Conservation (phyloP, 2,797 vertebrate species). For the Paramormyrops hopkinsi region DNA sequence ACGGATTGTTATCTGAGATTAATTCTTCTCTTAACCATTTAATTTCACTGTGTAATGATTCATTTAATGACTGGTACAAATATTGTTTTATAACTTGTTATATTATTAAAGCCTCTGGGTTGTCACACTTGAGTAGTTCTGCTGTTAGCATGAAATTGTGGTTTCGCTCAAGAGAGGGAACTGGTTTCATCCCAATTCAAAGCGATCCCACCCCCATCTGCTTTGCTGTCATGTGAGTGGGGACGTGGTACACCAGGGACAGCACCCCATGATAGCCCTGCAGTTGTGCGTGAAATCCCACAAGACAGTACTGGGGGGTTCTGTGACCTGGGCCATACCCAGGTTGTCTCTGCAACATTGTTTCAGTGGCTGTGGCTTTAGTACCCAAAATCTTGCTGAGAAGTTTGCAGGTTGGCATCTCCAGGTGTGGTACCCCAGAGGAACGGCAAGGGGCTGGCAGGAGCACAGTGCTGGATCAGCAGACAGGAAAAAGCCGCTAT, state of each 20-base stretch:
- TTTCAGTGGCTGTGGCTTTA: background rate
- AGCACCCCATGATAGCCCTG: background rate
- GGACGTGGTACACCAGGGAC: background rate
- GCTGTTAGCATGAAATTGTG: background rate
- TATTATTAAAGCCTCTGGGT: background rate
- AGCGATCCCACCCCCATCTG: background rate
- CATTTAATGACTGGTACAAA: background rate
- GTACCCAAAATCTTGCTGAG: background rate
- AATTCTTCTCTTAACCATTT: background rate
- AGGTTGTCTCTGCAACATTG: background rate
- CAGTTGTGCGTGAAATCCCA: background rate
- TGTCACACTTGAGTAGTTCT: background rate
- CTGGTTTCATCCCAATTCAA: background rate
- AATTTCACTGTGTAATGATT: background rate
- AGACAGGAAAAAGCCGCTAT: background rate
- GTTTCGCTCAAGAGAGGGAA: background rate
- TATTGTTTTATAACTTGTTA: background rate
- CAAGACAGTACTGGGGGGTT: background rate
- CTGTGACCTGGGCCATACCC: background rate
- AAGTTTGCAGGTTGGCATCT: background rate
- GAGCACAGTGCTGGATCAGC: background rate
- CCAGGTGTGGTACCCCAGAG: background rate
- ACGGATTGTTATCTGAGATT: background rate
- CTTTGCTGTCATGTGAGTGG: conserved; percentile 7
- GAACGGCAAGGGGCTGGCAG: background rate